phyloP scores from a whole-genome alignment of 2,113 vertebrate species.

The Laterallus jamaicensis region DNA sequence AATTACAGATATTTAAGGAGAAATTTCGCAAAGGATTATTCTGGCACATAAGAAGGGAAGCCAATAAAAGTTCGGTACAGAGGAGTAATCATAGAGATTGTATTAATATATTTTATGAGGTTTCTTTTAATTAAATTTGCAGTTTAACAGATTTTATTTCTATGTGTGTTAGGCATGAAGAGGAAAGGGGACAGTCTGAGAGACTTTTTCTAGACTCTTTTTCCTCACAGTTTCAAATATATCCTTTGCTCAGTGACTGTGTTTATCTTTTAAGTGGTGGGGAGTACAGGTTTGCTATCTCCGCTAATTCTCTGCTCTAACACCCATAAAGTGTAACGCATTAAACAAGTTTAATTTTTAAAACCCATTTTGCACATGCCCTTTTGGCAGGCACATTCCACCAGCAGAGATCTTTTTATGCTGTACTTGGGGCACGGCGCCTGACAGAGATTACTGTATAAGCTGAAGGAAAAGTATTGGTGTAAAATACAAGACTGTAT shows the following conservation, averaged over 20 bases:
- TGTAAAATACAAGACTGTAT: slow-evolving; percentile 21
- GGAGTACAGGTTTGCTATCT: not conserved
- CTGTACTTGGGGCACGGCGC: not conserved
- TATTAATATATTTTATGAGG: not conserved
- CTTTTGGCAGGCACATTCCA: not conserved
- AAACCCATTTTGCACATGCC: not conserved
- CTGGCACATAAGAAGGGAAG: not conserved
- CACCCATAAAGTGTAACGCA: not conserved
- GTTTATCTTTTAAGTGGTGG: not conserved
- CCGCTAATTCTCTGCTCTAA: not conserved
- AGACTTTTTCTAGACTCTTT: not conserved
- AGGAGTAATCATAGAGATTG: not conserved
- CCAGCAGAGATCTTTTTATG: not conserved
- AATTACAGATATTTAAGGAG: slow-evolving; percentile 16
- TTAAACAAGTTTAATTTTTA: slow-evolving; percentile 48
- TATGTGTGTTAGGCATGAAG: not conserved
- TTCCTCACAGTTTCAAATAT: not conserved
- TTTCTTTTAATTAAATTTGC: slow-evolving; percentile 41
- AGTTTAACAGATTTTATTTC: slow-evolving; percentile 32
- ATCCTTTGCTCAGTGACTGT: not conserved
- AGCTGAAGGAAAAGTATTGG: slow-evolving; percentile 22
- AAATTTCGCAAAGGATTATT: slow-evolving; percentile 33
- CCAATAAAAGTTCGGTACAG: not conserved
- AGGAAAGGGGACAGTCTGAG: not conserved
- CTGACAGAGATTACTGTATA: slow-evolving; percentile 10